Base-by-base conservation (phyloP, 2,797 vertebrate genomes). In the Cyprinella venusta region DNA sequence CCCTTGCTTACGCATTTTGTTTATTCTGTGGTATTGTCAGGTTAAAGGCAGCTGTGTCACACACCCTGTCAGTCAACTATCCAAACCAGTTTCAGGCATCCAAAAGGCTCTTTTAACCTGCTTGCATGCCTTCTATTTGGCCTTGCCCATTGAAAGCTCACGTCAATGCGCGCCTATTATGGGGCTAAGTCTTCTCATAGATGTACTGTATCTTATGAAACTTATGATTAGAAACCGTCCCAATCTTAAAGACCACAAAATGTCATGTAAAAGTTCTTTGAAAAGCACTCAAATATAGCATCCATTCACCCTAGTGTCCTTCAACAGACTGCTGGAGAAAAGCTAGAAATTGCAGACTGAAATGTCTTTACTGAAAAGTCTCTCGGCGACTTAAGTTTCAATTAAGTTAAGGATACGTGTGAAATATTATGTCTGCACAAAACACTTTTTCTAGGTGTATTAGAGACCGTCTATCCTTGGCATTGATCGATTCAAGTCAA, bases 1-100 rank as follows among this genome's bases (percentile, higher is more conserved):
- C 48, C 67, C 68, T 82, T 15, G 74, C 77, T 72, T 76, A 21
- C 21, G 52, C 18, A 45, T 33, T 72, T 6, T 68, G 65, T 79
- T 40, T 79, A 26, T 36, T 50, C n/a, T 21, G 18, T 70, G 36
- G 48, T 24, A 48, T 82, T 63, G 74, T 76, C 61, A 26, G 38
- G 38, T 78, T 52, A 78, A 61, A 16, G 42, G 13, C 76, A 77
- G 67, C 64, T 70, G 52, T 59, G 50, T 61, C 65, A 78, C 81
- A 76, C 81, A 77, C 52, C 74, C 54, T 6, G 18, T 76, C 54
- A n/a, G 56, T 26, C 40, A 78, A 78, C 64, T 45, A 77, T 71
- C 56, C 40, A 59, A 83, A 71, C 67, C 52, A 63, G 75, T 76
- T 77, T 48, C n/a, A 18, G 48, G 10, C 42, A 36, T 21, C 45